phyloP scores from a whole-genome alignment of 2,113 vertebrate genomes.

The Percina caprodes region DNA sequence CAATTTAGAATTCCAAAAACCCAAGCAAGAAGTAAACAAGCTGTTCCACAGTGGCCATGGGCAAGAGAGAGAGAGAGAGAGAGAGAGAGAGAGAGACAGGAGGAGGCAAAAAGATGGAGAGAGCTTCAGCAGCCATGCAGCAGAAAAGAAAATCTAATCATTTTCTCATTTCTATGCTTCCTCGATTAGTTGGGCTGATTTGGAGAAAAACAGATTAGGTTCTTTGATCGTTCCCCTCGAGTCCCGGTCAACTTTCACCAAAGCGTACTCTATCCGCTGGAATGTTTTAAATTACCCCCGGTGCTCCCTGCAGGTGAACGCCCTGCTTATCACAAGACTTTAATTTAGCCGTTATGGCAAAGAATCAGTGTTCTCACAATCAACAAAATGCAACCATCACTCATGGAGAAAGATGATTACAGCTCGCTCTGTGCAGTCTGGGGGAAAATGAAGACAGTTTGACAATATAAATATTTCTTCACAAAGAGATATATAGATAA shows the following conservation, averaged over 20 bases:
- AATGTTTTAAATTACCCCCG: conserved; percentile 45
- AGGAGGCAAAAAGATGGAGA: conserved; percentile 24
- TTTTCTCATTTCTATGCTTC: conserved; percentile 69
- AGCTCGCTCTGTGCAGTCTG: neutral
- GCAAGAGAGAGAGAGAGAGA: conserved; percentile 4
- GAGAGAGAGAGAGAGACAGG: neutral
- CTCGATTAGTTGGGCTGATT: conserved; percentile 70
- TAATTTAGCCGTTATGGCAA: conserved; percentile 41
- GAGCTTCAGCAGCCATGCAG: conserved; percentile 35
- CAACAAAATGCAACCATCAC: conserved; percentile 14
- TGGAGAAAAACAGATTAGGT: conserved; percentile 65
- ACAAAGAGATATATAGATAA: neutral
- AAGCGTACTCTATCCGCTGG: neutral
- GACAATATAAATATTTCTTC: conserved; percentile 41
- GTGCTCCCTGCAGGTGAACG: conserved; percentile 8
- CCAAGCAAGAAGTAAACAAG: conserved; percentile 35
- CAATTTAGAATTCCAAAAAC: conserved; percentile 3
- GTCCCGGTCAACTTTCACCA: conserved; percentile 39
- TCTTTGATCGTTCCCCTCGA: conserved; percentile 47
- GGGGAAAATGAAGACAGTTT: conserved; percentile 26
- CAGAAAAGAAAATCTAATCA: conserved; percentile 73
- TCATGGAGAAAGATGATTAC: conserved; percentile 41
- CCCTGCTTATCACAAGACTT: conserved; percentile 20
- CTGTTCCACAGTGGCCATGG: conserved; percentile 38
- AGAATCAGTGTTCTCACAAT: conserved; percentile 3